phyloP scores from a whole-genome alignment of 2,888 invertebrate genomes.

The Nemotelus nigrinus region DNA sequence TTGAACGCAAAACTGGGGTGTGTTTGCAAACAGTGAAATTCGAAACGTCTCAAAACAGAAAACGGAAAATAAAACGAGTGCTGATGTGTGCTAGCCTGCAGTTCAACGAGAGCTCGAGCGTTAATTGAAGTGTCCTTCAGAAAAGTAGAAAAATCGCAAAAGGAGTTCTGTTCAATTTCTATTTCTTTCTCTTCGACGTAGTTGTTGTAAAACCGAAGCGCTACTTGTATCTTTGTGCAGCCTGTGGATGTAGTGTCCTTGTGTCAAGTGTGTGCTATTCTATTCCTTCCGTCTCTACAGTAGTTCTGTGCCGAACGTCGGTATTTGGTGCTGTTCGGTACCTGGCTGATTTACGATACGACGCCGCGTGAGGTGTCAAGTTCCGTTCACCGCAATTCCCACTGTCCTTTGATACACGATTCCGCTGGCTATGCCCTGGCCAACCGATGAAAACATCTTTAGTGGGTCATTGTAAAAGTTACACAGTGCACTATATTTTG shows the following conservation, averaged over 20 bases:
- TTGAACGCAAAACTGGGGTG: neutral
- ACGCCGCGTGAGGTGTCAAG: slow-evolving; percentile 1
- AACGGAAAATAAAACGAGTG: neutral
- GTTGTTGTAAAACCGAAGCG: neutral
- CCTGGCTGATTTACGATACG: neutral
- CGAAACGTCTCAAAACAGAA: neutral
- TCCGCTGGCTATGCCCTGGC: neutral
- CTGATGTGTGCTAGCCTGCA: slow-evolving; percentile 19
- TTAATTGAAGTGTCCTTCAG: slow-evolving; percentile 41
- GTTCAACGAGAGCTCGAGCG: slow-evolving; percentile 16
- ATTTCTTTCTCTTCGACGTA: neutral
- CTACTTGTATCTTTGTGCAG: neutral
- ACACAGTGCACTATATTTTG: slow-evolving; percentile 2
- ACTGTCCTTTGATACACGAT: slow-evolving; percentile 14
- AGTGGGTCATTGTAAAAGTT: slow-evolving; percentile 1
- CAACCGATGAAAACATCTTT: neutral
- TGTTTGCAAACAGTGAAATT: neutral
- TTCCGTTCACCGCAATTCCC: slow-evolving; percentile 19
- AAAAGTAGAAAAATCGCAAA: slow-evolving; percentile 16
- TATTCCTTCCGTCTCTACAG: slow-evolving; percentile 12
- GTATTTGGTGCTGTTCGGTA: neutral
- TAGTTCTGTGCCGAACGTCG: neutral
- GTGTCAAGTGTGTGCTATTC: slow-evolving; percentile 10
- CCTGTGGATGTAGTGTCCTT: slow-evolving; percentile 13
- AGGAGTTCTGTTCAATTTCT: slow-evolving; percentile 2